Evolutionary conservation across 2,888 invertebrate genomes (phyloP).

Genomic region (Lithophane socia): DNA sequence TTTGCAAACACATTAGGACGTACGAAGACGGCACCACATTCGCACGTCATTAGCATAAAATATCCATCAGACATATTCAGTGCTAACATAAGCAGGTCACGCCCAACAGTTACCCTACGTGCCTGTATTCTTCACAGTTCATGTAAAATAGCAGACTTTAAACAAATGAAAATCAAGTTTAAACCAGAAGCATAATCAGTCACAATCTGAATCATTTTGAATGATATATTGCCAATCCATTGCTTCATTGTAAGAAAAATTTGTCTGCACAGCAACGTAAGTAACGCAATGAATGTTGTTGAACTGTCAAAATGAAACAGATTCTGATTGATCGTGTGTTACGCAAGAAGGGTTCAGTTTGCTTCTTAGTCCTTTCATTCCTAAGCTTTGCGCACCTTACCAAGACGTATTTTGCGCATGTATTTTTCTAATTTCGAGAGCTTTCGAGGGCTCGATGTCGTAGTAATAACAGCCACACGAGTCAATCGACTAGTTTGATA

Average conservation of each 20-base stretch:
- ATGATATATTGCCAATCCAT: too few species aligned
- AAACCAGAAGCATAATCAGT: background rate
- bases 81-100: constrained; percentile 27
- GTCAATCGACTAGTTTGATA: too few species aligned
- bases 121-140: background rate
- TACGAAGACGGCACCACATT: constrained; percentile 27
- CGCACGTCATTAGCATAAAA: constrained; percentile 45
- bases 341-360: too few species aligned
- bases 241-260: too few species aligned
- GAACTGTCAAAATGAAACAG: too few species aligned
- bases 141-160: background rate
- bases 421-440: background rate
- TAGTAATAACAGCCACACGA: too few species aligned
- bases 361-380: background rate
- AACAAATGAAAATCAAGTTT: constrained; percentile 7
- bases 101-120: background rate
- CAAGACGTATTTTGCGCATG: background rate
- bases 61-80: constrained; percentile 24
- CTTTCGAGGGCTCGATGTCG: too few species aligned
- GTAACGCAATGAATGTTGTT: too few species aligned
- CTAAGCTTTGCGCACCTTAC: background rate
- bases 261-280: too few species aligned
- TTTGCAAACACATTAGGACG: constrained; percentile 42
- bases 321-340: too few species aligned
- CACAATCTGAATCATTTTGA: too few species aligned